Evolutionary conservation across 2,888 invertebrate genomes (phyloP).

Genomic region (Oscheius sp.): DNA sequence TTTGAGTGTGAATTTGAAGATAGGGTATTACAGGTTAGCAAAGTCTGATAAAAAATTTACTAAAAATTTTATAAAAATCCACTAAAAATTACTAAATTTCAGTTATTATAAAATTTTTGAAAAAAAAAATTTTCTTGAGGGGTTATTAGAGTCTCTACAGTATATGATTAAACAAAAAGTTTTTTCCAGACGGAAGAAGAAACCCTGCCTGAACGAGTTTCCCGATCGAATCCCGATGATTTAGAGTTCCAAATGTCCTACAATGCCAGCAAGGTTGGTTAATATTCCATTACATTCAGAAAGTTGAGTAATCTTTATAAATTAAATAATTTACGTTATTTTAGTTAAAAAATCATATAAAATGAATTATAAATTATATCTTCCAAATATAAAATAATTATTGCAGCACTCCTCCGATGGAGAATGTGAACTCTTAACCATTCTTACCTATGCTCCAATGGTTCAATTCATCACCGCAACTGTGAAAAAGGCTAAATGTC

Average conservation of each 20-base stretch:
- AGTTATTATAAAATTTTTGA: no score
- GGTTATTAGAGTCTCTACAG: not conserved
- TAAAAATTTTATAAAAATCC: not conserved
- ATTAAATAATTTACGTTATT: not conserved
- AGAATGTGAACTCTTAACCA: constrained; percentile 59
- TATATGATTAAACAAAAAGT: not conserved
- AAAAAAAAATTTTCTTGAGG: not conserved
- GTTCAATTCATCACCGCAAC: constrained; percentile 68
- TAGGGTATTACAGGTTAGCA: constrained; percentile 44
- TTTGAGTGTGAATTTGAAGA: constrained; percentile 65
- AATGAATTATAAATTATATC: not conserved
- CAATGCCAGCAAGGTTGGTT: constrained; percentile 45
- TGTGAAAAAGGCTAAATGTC: constrained; percentile 61
- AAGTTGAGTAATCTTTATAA: not conserved
- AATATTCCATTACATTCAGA: not conserved
- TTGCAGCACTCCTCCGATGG: constrained; percentile 34
- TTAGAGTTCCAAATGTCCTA: constrained; percentile 55
- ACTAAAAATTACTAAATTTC: no score
- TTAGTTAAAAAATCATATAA: not conserved
- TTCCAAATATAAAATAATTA: not conserved
- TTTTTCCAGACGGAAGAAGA: constrained; percentile 52
- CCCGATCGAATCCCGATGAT: constrained; percentile 47
- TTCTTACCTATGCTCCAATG: constrained; percentile 63
- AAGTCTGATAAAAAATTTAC: not conserved
- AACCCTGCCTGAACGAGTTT: constrained; percentile 50